Conservation (phyloP, 1,140 invertebrate genomes). For the Holcopasites calliopsidis region DNA sequence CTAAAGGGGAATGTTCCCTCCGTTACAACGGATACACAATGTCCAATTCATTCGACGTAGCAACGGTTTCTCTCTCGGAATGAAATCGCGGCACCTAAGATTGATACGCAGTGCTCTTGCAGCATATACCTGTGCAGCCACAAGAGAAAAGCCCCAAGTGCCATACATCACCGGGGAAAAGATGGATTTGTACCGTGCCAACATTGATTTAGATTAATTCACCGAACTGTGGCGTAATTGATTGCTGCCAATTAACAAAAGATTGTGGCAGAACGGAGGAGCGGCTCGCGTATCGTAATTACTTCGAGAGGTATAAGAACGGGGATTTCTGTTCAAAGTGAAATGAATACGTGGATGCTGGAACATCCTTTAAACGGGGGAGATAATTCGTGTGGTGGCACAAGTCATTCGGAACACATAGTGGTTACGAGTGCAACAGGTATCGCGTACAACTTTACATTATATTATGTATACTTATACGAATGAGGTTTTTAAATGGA, state of each 20-base stretch:
- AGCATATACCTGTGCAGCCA: slow-evolving; percentile 10
- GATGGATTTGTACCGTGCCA: slow-evolving; percentile 3
- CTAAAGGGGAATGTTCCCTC: neutral
- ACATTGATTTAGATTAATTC: slow-evolving; percentile 63
- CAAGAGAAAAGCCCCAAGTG: neutral
- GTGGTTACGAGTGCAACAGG: slow-evolving; percentile 25
- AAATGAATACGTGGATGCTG: neutral
- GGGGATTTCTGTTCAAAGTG: neutral
- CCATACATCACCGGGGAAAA: slow-evolving; percentile 32
- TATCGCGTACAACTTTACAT: neutral
- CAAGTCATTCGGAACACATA: neutral
- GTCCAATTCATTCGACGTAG: slow-evolving; percentile 22
- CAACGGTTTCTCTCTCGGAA: slow-evolving; percentile 44
- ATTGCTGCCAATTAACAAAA: slow-evolving; percentile 63
- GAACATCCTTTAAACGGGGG: no score
- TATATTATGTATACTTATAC: no score
- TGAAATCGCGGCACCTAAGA: slow-evolving; percentile 49
- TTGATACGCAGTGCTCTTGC: slow-evolving; percentile 54
- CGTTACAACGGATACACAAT: slow-evolving; percentile 1
- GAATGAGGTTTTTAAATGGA: no score
- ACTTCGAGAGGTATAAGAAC: neutral
- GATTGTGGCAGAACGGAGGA: slow-evolving; percentile 46
- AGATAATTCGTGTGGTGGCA: neutral
- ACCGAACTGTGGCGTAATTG: slow-evolving; percentile 66
- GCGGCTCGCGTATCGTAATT: neutral